These are phyloP conservation scores for Apogon hyalosoma DNA, from an alignment of 2,797 vertebrate genomes.

Conservation along the genomic window DNA sequence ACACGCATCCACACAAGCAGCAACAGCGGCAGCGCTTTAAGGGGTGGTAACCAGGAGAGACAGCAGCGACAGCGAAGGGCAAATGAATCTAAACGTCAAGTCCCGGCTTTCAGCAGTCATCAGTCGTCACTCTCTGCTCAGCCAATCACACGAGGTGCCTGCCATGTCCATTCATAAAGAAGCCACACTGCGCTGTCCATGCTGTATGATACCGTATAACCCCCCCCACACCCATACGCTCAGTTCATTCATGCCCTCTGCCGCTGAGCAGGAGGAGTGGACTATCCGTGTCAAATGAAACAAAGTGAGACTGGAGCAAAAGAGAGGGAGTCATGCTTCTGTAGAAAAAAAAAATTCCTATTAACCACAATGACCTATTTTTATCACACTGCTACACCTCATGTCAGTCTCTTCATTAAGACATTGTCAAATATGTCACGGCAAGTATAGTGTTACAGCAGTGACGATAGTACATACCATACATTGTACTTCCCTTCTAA, in stretches of 20 bases:
- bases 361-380: conserved; percentile 45
- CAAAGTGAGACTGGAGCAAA: conserved; percentile 42
- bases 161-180: conserved; percentile 84
- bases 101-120: conserved; percentile 49
- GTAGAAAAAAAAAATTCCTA: conserved; percentile 17
- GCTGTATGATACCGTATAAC: conserved; percentile 66
- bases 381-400: conserved; percentile 27
- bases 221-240: conserved; percentile 37
- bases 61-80: conserved; percentile 8
- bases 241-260: conserved; percentile 74
- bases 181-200: conserved; percentile 57
- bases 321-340: conserved; percentile 53
- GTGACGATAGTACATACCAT: conserved; percentile 7
- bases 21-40: conserved; percentile 25
- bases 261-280: conserved; percentile 51
- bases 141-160: conserved; percentile 74
- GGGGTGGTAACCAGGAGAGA: conserved; percentile 60
- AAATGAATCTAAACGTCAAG: conserved; percentile 53
- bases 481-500: neutral
- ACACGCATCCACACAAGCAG: conserved; percentile 31
- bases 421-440: neutral
- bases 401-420: neutral
- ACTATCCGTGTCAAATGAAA: conserved; percentile 54
- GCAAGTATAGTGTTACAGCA: conserved; percentile 19
- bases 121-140: conserved; percentile 56